Conservation (phyloP, 1,140 invertebrate species). For the Conus ventricosus region DNA sequence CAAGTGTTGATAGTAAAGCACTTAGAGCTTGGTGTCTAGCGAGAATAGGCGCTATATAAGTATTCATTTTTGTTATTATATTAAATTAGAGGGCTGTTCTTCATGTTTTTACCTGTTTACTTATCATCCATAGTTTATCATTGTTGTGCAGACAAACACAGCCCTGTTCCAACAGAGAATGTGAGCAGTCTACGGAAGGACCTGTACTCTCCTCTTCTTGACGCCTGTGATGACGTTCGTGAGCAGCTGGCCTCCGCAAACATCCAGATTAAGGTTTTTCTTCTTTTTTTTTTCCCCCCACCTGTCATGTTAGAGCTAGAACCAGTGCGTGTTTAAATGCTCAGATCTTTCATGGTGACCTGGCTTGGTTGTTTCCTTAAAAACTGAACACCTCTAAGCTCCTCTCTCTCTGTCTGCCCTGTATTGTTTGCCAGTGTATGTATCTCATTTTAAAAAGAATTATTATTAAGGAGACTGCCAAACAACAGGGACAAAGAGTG, state of each 20-base stretch:
- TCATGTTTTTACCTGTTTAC: too few relatives aligned
- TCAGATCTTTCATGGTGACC: neutral
- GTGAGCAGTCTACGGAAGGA: conserved; percentile 55
- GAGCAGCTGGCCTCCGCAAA: conserved; percentile 80
- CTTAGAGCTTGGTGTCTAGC: too few relatives aligned
- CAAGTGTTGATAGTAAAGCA: too few relatives aligned
- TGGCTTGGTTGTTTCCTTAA: neutral
- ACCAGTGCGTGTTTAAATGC: too few relatives aligned
- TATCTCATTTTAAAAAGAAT: too few relatives aligned
- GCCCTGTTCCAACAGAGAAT: conserved; percentile 56
- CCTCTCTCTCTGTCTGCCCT: neutral
- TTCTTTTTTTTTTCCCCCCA: neutral
- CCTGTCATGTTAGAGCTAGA: neutral
- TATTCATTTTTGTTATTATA: too few relatives aligned
- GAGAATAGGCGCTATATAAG: too few relatives aligned
- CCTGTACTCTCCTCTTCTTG: conserved; percentile 78
- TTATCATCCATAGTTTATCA: neutral
- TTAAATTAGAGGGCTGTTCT: too few relatives aligned
- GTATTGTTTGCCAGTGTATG: neutral
- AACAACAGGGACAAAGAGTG: too few relatives aligned
- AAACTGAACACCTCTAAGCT: neutral
- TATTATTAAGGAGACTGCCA: too few relatives aligned
- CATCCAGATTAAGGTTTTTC: conserved; percentile 73
- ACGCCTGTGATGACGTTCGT: conserved; percentile 83
- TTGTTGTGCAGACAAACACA: conserved; percentile 38